These are phyloP conservation scores for Lasiurus borealis DNA, from an alignment of 2,113 vertebrate genomes.

Conservation along the genomic window DNA sequence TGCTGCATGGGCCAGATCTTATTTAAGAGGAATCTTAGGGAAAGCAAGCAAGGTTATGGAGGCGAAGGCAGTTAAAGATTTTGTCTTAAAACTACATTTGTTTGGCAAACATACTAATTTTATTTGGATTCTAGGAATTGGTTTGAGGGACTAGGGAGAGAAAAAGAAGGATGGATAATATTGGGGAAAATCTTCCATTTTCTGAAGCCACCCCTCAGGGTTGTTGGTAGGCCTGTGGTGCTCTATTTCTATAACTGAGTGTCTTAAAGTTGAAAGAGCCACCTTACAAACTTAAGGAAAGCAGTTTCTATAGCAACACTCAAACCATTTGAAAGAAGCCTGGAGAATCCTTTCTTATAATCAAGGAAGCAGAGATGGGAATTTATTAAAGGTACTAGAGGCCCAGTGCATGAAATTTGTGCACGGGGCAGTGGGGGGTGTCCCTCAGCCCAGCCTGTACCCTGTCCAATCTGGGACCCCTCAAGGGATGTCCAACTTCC, in stretches of 20 bases:
- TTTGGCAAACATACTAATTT: not conserved
- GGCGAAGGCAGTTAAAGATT: not conserved
- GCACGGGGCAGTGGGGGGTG: too few species aligned
- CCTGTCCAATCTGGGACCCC: too few species aligned
- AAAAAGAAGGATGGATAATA: not conserved
- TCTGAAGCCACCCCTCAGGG: not conserved
- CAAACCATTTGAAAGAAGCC: constrained; percentile 51
- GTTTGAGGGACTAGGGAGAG: not conserved
- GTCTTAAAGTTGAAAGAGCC: constrained; percentile 34
- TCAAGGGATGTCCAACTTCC: too few species aligned
- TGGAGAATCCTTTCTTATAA: constrained; percentile 64
- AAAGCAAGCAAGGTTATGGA: not conserved
- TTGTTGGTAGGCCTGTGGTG: not conserved
- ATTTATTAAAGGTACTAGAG: constrained; percentile 42
- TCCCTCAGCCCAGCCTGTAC: too few species aligned
- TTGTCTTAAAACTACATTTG: constrained; percentile 26
- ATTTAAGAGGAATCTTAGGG: not conserved
- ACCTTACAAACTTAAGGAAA: constrained; percentile 43
- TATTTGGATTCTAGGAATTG: not conserved
- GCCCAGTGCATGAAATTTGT: too few species aligned
- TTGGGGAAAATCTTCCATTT: not conserved
- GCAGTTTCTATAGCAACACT: constrained; percentile 77
- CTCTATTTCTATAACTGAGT: constrained; percentile 27
- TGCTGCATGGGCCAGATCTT: not conserved
- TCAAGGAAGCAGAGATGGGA: constrained; percentile 18